Evolutionary conservation across 2,797 vertebrate species (phyloP), one percentile per base, ranked within the genome.

Genomic region (Galagoides demidoff): DNA sequence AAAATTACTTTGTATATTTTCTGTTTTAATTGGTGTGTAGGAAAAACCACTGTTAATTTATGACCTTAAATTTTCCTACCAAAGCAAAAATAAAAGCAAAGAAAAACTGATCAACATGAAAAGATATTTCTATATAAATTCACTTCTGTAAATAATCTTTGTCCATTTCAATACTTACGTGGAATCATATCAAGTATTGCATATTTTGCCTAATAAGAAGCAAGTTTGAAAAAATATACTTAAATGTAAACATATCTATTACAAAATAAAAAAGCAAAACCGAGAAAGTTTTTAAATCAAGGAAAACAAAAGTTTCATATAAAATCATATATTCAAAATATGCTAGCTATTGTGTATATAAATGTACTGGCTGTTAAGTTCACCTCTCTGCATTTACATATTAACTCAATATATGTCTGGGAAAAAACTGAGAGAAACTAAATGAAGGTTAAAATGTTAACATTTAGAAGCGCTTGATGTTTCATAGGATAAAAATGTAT

Each of bases 401-500:
- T 25, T 22, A 91, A 57, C 6, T 85, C 29, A 87, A 55, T 45
- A 57, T 22, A 52, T 45, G n/a, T 63, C 27, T 34, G 37, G 59
- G n/a, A 34, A 93, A 55, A n/a, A 1, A 20, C 37, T n/a, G 45
- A 82, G 27, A 61, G 89, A 85, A 89, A 84, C 4, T 71, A 59
- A 88, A 88, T 59, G 25, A 76, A 64, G 22, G 1, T 23, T 79
- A 59, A 85, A 92, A 64, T 94, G 37, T 52, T 86, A 95, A 49
- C 43, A 59, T 76, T 94, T 95, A 92, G 17, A 49, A 95, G 55
- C 49, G 4, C 17, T 59, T 39, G 92, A 29, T 70, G 70, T 57
- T 93, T 95, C 49, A 94, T 29, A 83, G 64, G 17, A 86, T 19
- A 90, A 83, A 95, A 90, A 66, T 68, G n/a, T 14, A 49, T 17